Base-by-base conservation (phyloP, 2,797 vertebrate species). In the Pachyuromys duprasi region DNA sequence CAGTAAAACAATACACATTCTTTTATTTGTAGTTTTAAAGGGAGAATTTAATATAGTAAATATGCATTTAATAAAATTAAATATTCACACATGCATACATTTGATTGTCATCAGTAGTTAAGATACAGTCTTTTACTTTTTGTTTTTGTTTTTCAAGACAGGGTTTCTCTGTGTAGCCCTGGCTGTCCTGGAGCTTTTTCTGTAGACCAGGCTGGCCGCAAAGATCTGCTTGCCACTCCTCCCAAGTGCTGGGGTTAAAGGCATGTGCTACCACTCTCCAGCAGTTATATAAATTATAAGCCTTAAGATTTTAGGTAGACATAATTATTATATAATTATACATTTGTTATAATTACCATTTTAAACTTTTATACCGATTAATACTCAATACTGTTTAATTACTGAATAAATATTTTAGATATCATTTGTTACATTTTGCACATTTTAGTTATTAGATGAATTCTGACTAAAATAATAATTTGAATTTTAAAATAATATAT, bases 391-490 rank as follows among this genome's bases (percentile, higher is more conserved):
- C 94, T 93, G 20, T 94, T 89, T 92, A 95, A 67, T 82, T 69
- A 82, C 69, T 91, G 42, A 95, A 60, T 86, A 39, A 95, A 88
- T 92, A 36, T 91, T 14, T 49, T 88, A 89, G 65, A 83, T 96
- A 82, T 83, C 5, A 92, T 2, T 92, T 95, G 36, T 0, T 97
- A 53, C 79, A 67, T 75, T 96, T 79, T 18, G 65, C n/a, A 17
- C 89, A 24, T 97, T 95, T 93, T 96, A 94, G 55, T 95, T 88
- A 86, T 53, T 63, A 93, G 45, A 78, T 97, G 88, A 95, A 93
- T 95, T 31, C 53, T 93, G 4, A 72, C 11, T 93, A 62, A 94
- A 87, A 86, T 18, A 91, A 92, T 96, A 93, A 93, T 97, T 91
- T 89, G 65, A 18, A 87, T 95, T 97, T 91, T 87, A 91, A 97